Conservation (phyloP, 2,113 vertebrate species). For the Nansenia antarctica region DNA sequence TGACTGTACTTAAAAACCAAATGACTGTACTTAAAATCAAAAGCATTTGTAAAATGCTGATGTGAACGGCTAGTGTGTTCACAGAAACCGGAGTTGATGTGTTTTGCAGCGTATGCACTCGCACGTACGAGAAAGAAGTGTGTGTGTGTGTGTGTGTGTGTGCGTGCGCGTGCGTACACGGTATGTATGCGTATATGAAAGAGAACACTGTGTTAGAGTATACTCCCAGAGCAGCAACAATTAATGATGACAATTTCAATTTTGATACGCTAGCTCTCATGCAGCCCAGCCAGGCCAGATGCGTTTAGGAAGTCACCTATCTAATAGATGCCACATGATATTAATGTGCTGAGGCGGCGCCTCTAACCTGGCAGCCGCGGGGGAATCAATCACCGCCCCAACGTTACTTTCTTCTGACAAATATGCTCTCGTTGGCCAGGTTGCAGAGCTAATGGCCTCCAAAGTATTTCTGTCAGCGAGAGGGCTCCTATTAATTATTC, state of each 20-base stretch:
- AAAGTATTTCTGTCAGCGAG: slow-evolving; percentile 74
- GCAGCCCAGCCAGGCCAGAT: slow-evolving; percentile 28
- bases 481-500: slow-evolving; percentile 75
- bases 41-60: too few relatives aligned
- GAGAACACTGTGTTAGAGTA: slow-evolving; percentile 10
- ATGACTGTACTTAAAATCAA: too few relatives aligned
- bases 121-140: too few relatives aligned
- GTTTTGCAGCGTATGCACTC: too few relatives aligned
- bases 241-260: slow-evolving; percentile 66
- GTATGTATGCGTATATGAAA: neutral
- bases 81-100: too few relatives aligned
- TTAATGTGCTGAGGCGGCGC: slow-evolving; percentile 61
- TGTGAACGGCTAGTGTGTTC: too few relatives aligned
- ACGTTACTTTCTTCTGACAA: slow-evolving; percentile 66
- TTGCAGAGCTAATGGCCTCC: slow-evolving; percentile 70
- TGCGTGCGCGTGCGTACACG: too few relatives aligned
- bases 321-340: slow-evolving; percentile 67
- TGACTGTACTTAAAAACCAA: too few relatives aligned
- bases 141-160: slow-evolving; percentile 1
- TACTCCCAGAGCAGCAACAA: slow-evolving; percentile 41
- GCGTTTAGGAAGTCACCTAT: slow-evolving; percentile 61
- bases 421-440: slow-evolving; percentile 64
- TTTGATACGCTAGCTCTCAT: slow-evolving; percentile 42
- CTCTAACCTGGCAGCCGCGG: slow-evolving; percentile 61
- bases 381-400: slow-evolving; percentile 67